Evolutionary conservation across 2,888 invertebrate genomes (phyloP).

Genomic region (Mellilla xanthometata): DNA sequence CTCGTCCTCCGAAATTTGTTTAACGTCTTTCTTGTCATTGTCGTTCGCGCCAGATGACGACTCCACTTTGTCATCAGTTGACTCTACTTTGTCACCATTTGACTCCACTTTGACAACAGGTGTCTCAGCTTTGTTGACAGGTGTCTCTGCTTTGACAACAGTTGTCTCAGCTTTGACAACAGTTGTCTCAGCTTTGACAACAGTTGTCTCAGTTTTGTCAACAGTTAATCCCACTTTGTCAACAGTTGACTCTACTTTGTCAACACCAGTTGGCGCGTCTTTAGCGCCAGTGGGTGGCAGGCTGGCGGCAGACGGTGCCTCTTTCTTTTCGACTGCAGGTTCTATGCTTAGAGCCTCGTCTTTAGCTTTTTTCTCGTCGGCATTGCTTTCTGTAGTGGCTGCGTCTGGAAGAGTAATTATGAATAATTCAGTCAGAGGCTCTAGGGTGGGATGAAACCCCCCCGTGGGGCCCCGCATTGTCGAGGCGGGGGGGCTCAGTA

Average conservation of each 20-base stretch:
- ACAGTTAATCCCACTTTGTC: too few species aligned
- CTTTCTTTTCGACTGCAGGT: constrained; percentile 14
- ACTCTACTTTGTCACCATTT: too few species aligned
- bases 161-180: not conserved
- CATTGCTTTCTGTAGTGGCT: constrained; percentile 24
- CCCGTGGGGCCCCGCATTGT: too few species aligned
- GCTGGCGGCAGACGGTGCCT: constrained; percentile 6
- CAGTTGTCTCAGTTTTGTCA: too few species aligned
- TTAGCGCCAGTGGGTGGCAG: too few species aligned
- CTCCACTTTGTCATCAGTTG: too few species aligned
- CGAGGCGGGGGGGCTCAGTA: too few species aligned
- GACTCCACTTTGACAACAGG: too few species aligned
- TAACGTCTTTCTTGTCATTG: too few species aligned
- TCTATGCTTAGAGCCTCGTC: constrained; percentile 62
- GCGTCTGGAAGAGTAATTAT: constrained; percentile 24
- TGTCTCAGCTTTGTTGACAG: not conserved
- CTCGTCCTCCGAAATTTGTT: not conserved
- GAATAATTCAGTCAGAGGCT: too few species aligned
- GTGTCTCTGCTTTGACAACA: not conserved
- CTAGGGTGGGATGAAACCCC: too few species aligned
- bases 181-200: not conserved
- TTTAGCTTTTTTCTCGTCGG: constrained; percentile 31
- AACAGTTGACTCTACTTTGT: not conserved
- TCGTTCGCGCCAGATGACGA: too few species aligned
- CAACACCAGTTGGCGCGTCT: not conserved